Evolutionary conservation across 2,888 invertebrate genomes (phyloP), one percentile per base, ranked within the genome.

Genomic region (Panopea generosa): DNA sequence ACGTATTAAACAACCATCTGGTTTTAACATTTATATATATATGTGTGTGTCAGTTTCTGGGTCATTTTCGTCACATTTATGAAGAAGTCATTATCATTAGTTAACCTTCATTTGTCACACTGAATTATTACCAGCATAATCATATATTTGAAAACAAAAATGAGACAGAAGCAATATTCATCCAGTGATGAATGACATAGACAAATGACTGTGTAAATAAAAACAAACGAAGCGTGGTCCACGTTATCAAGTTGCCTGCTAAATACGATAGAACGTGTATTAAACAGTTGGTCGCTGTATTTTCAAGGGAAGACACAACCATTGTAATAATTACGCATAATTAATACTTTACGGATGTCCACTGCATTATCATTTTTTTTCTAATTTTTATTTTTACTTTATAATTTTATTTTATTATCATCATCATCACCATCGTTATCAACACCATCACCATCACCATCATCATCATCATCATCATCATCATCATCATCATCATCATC

Each of bases 81-180:
- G 53, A 24, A 55, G 11, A 18, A 68, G 61, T 55, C 55, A 55
- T 68, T 24, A 61, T 55, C 29, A 33, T 69, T 55, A 61, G 61
- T 61, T 69, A 69, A 61, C 69, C 69, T 69, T 49, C 69, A 69
- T 61, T 69, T 69, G 69, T 62, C 61, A 62, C 69, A 55, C 69
- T 27, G 61, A 47, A 27, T 50, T 20, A 52, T 70, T 63, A 70
- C 6, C 38, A 55, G 65, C 65, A 62, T 43, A 49, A 56, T 56
- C 49, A 70, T 75, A 40, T 61, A 50, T 75, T 45, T 49, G 26
- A 20, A 61, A 49, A 75, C 74, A 61, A 29, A 24, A 26, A 66
- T 29, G 49, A 60, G 69, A 66, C 75, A 75, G 55, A 56, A 61
- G 47, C 66, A 65, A 75, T 75, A 61, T 29, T 56, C 40, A 60